Conservation (phyloP, 2,888 invertebrate genomes). For the Scrobipalpa costella region DNA sequence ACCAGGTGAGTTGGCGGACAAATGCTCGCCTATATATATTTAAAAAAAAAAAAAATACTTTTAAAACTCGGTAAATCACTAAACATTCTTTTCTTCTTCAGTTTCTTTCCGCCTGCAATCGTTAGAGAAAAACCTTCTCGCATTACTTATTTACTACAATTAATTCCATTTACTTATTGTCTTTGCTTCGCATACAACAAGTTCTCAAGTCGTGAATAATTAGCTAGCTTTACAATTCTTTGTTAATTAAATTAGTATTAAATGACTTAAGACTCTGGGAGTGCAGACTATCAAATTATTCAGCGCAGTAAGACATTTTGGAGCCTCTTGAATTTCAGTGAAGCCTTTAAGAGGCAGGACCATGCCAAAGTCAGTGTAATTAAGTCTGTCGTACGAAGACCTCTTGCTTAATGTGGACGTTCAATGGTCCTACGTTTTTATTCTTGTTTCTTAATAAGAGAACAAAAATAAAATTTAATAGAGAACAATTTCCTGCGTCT, state of each 20-base stretch:
- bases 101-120: too few relatives aligned
- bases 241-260: constrained; percentile 62
- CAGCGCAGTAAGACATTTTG: constrained; percentile 49
- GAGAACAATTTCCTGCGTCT: neutral
- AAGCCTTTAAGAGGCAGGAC: constrained; percentile 42
- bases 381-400: constrained; percentile 39
- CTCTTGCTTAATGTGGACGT: constrained; percentile 16
- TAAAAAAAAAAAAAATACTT: too few relatives aligned
- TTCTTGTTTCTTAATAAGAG: constrained; percentile 11
- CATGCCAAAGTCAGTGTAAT: constrained; percentile 44
- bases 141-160: neutral
- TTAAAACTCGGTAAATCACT: too few relatives aligned
- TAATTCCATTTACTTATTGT: constrained; percentile 24
- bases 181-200: constrained; percentile 38
- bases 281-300: constrained; percentile 63
- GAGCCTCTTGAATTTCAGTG: constrained; percentile 52
- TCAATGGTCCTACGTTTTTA: constrained; percentile 12
- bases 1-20: too few relatives aligned
- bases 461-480: constrained; percentile 10
- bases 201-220: constrained; percentile 44
- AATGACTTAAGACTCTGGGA: constrained; percentile 29
- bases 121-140: neutral
- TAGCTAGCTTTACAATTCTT: constrained; percentile 52
- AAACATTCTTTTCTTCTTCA: too few relatives aligned
- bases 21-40: too few relatives aligned